Evolutionary conservation across 2,797 vertebrate species (phyloP).

Genomic region (Gadopsis bispinosus): DNA sequence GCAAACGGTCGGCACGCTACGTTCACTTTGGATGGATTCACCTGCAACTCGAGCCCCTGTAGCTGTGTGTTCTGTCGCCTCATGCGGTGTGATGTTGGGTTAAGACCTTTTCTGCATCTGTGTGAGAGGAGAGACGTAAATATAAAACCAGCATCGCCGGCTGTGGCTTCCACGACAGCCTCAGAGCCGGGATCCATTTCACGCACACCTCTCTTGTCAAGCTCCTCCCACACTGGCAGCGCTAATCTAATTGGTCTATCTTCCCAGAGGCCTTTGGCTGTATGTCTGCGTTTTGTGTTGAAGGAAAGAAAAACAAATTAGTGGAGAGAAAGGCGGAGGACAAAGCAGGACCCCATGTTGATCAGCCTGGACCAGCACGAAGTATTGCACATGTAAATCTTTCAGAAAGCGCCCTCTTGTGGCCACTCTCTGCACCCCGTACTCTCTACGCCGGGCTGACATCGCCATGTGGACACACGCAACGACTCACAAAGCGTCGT

Average conservation of each 20-base stretch:
- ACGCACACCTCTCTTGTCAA: slow-evolving; percentile 17
- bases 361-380: slow-evolving; percentile 50
- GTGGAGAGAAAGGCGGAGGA: slow-evolving; percentile 45
- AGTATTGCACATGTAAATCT: slow-evolving; percentile 45
- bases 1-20: too few relatives aligned
- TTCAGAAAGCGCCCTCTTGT: slow-evolving; percentile 37
- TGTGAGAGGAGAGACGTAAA: slow-evolving; percentile 15
- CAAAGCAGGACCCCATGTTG: slow-evolving; percentile 66
- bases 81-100: neutral
- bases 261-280: slow-evolving; percentile 1
- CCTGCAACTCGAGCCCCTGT: neutral
- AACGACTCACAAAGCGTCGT: too few relatives aligned
- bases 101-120: neutral
- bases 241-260: slow-evolving; percentile 46
- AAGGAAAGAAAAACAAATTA: slow-evolving; percentile 61
- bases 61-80: neutral
- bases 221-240: slow-evolving; percentile 36
- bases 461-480: neutral
- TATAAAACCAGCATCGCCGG: neutral
- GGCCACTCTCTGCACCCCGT: neutral
- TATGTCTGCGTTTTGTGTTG: too few relatives aligned
- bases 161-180: slow-evolving; percentile 26
- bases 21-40: neutral
- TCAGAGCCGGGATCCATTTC: slow-evolving; percentile 27
- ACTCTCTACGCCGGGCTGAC: neutral